Percentiles rank a stretch among this genome's conserved stretches.
Evolutionary conservation across 2,113 vertebrate genomes (phyloP).

Genomic region (Oreotragus oreotragus): DNA sequence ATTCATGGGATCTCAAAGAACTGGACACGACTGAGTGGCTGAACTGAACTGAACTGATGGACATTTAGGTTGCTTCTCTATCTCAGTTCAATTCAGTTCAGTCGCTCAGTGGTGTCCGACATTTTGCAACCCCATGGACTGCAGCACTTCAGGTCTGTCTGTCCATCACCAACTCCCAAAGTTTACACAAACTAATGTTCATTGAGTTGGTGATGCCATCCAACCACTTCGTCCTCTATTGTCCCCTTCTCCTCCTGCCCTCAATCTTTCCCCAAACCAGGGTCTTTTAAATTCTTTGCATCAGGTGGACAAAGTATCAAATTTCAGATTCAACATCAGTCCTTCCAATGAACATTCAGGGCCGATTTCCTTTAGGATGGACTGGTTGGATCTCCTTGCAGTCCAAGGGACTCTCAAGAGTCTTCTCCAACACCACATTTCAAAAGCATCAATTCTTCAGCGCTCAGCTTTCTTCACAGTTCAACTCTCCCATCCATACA

Average conservation of each 20-base stretch:
- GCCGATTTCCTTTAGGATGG: neutral
- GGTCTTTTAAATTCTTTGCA: neutral
- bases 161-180: too few species aligned
- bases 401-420: neutral
- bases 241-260: neutral
- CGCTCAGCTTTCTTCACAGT: neutral
- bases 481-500: neutral
- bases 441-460: neutral
- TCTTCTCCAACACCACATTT: neutral
- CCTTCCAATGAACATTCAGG: neutral
- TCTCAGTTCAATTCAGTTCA: neutral
- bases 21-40: rapidly evolving
- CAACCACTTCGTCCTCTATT: neutral
- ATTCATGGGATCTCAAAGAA: rapidly evolving
- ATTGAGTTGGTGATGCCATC: neutral
- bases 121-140: rapidly evolving
- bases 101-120: rapidly evolving
- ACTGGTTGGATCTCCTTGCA: neutral
- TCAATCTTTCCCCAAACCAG: neutral
- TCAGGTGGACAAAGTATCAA: neutral
- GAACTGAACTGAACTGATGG: too few species aligned
- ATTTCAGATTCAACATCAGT: neutral
- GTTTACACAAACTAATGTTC: too few species aligned
- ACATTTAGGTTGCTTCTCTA: neutral
- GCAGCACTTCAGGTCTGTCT: too few species aligned